Base-by-base conservation (phyloP, 1,140 invertebrate genomes). In the Drosophila littoralis region DNA sequence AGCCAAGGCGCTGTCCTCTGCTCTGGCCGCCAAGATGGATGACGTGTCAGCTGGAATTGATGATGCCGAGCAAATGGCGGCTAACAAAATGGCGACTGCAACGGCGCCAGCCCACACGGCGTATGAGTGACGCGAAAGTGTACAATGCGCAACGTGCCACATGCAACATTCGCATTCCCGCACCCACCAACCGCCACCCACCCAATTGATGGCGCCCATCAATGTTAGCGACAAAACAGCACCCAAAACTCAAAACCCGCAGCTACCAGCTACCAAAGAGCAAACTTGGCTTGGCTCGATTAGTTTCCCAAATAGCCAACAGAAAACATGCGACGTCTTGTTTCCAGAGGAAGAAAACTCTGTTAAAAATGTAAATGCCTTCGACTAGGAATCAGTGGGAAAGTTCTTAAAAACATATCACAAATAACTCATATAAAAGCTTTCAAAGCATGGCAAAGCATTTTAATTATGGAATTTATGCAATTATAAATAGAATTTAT, bases 41-140 rank as follows among this genome's bases (percentile, higher is more conserved):
- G 88, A 85, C 83, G 80, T 91, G 88, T 91, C 88, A 91, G 82
- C 77, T 82, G 80, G 80, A 91, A 91, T 91, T 91, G 88, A 91
- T 91, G 88, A 90, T 83, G 85, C 81, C 66, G 64, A 69, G 74
- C 74, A 58, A 68, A 68, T 76, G 75, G 79, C 74, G 82, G 86
- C 78, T 64, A 88, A 78, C 81, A 86, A 88, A 88, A 86, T 88
- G 83, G 83, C 83, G 73, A 72, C 54, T 69, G 63, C 69, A 67
- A 35, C 63, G 63, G 66, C 51, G 52, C 46, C 45, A 15, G 67
- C 52, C 59, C 73, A 75, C 73, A 71, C 54, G 68, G 68, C 68
- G 68, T 75, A 71, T 71, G 73, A 75, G 67, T 75, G 73, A 75
- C 73, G 67, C 38, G 36, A 70, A 69, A 67, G 66, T 74, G 65